Base-by-base conservation (phyloP, 2,113 vertebrate species). In the Aramus guarauna region DNA sequence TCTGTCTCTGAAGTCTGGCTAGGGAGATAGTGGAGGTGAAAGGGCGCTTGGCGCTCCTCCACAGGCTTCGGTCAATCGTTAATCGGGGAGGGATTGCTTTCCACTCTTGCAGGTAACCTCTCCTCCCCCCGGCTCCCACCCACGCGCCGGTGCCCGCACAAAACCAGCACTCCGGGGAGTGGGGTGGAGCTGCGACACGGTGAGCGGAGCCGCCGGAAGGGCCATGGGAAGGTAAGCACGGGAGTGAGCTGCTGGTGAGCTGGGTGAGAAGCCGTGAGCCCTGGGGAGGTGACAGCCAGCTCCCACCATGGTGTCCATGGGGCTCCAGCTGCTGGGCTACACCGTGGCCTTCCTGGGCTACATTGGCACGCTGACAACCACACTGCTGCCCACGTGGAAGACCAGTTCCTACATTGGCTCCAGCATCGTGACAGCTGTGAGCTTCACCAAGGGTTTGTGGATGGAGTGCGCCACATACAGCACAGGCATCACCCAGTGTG, bases 401-500 rank as follows among this genome's bases (percentile, higher is more conserved):
- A 98, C 92, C 32, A 99, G 99, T 10, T 98, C 99, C 41, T 99
- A 99, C 92, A 96, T 99, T 1, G 99, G 99, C 63, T 97, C 99
- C 94, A 99, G 99, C 97, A 99, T 99, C 5, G 98, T 99, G 76
- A 99, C 99, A 0, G 99, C 99, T 0, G 98, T 99, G 43, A 98
- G 96, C 88, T 99, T 98, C 98, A 98, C 98, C 98, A 98, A 99
- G 92, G 99, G 99, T 41, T 98, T 99, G 66, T 99, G 99, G 99
- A 99, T 99, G 99, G 99, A 99, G 85, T 99, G 99, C 1, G 99
- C 99, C 58, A 98, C 98, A 1, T 98, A 99, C 96, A 99, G 99
- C 98, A 99, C 99, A 0, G 99, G 99, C 22, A 98, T 99, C 97
- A 99, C 99, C 63, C 99, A 99, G 85, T 99, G 99, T 3, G 99